A percentile compares a stretch with the other conserved stretches of the same genome.
phyloP scores from a whole-genome alignment of 1,140 invertebrate genomes.

The Melipona quadrifasciata region DNA sequence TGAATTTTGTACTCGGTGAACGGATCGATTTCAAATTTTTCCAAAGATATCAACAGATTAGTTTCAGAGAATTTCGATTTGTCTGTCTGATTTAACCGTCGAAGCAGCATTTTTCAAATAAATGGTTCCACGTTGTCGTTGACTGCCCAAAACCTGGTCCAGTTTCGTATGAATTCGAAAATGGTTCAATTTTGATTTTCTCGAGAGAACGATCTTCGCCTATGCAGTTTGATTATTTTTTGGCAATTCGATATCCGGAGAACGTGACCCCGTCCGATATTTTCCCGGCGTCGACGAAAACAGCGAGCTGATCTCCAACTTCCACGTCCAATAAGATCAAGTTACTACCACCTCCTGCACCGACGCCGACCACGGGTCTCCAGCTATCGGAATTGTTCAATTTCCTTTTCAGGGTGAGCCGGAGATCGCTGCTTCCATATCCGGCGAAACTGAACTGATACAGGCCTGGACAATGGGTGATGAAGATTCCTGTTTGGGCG shows the following conservation, averaged over 20 bases:
- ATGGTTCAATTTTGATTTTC: neutral
- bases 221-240: constrained; percentile 67
- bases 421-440: constrained; percentile 74
- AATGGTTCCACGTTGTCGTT: neutral
- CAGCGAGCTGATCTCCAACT: constrained; percentile 77
- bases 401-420: constrained; percentile 77
- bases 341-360: constrained; percentile 77
- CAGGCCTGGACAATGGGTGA: constrained; percentile 81
- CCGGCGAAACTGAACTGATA: constrained; percentile 82
- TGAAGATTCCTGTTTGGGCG: constrained; percentile 81
- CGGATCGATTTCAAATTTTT: constrained; percentile 19
- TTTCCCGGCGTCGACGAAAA: constrained; percentile 77
- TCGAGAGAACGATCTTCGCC: neutral
- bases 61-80: neutral
- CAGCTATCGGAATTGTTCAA: constrained; percentile 74
- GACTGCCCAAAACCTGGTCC: neutral
- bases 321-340: constrained; percentile 77
- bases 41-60: neutral
- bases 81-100: too few relatives aligned
- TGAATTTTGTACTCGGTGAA: constrained; percentile 13
- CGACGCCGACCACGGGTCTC: constrained; percentile 71
- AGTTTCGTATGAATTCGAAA: neutral
- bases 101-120: neutral
- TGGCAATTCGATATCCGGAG: constrained; percentile 79
- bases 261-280: constrained; percentile 75